A percentile compares a stretch with the other conserved stretches of the same genome.
phyloP scores from a whole-genome alignment of 2,888 invertebrate species.

The Acronicta alni region DNA sequence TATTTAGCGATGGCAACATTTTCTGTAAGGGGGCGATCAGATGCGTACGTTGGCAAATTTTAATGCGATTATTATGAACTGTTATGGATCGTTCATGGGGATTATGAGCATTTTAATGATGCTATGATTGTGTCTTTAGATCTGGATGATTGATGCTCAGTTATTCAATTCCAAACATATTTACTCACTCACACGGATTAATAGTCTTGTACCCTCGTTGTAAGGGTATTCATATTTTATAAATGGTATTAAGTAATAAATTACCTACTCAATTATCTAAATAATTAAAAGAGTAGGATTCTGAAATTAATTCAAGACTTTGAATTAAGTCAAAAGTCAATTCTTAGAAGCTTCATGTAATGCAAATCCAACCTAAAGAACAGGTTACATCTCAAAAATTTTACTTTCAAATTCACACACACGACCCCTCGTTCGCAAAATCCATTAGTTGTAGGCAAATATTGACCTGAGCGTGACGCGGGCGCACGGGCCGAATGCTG shows the following conservation, averaged over 20 bases:
- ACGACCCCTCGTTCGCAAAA: constrained; percentile 62
- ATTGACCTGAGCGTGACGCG: constrained; percentile 63
- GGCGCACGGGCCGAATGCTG: constrained; percentile 47
- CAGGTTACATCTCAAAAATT: constrained; percentile 35
- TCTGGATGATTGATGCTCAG: not conserved
- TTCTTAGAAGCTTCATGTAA: constrained; percentile 20
- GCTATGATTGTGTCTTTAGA: constrained; percentile 7
- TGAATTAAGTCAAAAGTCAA: no score
- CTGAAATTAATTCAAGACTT: no score
- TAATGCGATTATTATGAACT: constrained; percentile 73
- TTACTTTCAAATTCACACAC: constrained; percentile 55
- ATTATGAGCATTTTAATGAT: constrained; percentile 46
- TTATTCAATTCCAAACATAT: not conserved
- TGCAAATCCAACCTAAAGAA: constrained; percentile 13
- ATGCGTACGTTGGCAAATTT: constrained; percentile 54
- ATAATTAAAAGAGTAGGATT: no score
- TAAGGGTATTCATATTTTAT: not conserved
- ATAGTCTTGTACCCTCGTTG: not conserved
- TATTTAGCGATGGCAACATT: constrained; percentile 84
- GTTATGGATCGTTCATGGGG: constrained; percentile 47
- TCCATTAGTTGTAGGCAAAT: constrained; percentile 75
- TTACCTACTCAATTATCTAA: no score
- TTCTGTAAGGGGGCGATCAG: constrained; percentile 58
- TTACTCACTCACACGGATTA: not conserved
- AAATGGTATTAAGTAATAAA: no score